A percentile compares a stretch with the other conserved stretches of the same genome.
phyloP scores from a whole-genome alignment of 2,797 vertebrate species.

The Melanotaenia maccullochi region DNA sequence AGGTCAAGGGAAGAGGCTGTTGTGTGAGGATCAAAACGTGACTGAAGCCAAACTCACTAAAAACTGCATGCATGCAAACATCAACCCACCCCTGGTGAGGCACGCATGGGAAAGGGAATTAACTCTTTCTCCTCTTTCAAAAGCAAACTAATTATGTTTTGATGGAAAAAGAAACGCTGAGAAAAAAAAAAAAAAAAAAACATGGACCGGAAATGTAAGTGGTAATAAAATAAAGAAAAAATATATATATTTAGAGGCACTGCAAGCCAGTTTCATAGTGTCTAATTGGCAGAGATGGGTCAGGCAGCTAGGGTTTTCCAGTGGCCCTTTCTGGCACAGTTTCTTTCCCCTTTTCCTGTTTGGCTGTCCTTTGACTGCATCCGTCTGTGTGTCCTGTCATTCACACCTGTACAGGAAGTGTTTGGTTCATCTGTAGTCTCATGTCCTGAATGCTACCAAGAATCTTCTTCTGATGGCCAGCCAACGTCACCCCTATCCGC shows the following conservation, averaged over 20 bases:
- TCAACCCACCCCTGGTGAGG: slow-evolving; percentile 71
- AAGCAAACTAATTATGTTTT: slow-evolving; percentile 74
- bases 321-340: slow-evolving; percentile 80
- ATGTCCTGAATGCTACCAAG: slow-evolving; percentile 99
- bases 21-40: slow-evolving; percentile 49
- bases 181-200: slow-evolving; percentile 51
- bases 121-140: slow-evolving; percentile 64
- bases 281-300: slow-evolving; percentile 85
- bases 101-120: slow-evolving; percentile 62
- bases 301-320: slow-evolving; percentile 85
- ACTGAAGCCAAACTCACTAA: slow-evolving; percentile 69
- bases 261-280: slow-evolving; percentile 83
- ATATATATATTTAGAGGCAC: slow-evolving; percentile 85
- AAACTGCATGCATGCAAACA: slow-evolving; percentile 81
- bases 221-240: slow-evolving; percentile 62
- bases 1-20: slow-evolving; percentile 46
- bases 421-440: slow-evolving; percentile 99
- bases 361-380: slow-evolving; percentile 71
- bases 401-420: slow-evolving; percentile 98
- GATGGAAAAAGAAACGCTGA: slow-evolving; percentile 62
- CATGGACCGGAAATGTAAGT: slow-evolving; percentile 66
- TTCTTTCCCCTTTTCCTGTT: slow-evolving; percentile 72
- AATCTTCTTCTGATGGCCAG: slow-evolving; percentile 99
- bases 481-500: slow-evolving; percentile 96
- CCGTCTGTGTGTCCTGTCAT: slow-evolving; percentile 55